Evolutionary conservation across 92 coral and sea anemone species (phyloP), one percentile per base, ranked within the genome.

Genomic region (Palythoa heliodiscus): DNA sequence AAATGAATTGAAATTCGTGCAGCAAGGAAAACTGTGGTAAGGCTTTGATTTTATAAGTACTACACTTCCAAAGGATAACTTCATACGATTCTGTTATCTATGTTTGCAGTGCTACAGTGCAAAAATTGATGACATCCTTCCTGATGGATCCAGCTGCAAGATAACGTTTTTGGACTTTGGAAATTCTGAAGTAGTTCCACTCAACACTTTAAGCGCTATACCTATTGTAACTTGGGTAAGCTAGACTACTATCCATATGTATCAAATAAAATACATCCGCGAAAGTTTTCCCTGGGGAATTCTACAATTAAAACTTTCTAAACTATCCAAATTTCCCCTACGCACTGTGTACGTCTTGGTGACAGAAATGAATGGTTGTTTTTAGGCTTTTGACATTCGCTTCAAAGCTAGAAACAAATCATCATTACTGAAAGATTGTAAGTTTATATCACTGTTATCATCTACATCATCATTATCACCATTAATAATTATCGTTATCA

Each of bases 171-270:
- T 89, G 88, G 98, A 94, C 77, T 94, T 94, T 82, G 93, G 93
- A 38, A 93, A 91, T 69, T 88, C 86, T 84, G 98, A 94, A n/a
- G 76, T 90, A 68, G 93, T 92, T 25, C 76, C 92, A 55, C 86
- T 92, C 40, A 11, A 89, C 5, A 90, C 98, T 3, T 78, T 94
- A 22, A 85, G 95, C 43, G 84, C 93, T 50, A 92, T 92, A 86
- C 98, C 98, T 12, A 94, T 94, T 25, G 93, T 94, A 15, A 88
- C 97, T 48, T 94, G 98, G 98, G 98, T 94, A 67, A 88, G 97
- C 48, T 50, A 25, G 19, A 15, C 10, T 75, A 25, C 4, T 75
- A 52, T 5, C 39, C 37, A 16, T 47, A 39, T n/a, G 5, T 19
- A 63, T 19, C 19, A 3, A 43, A 43, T 43, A 43, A 43, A 43